Evolutionary conservation across 1,140 invertebrate genomes (phyloP).

Genomic region (Drosophila pachea): DNA sequence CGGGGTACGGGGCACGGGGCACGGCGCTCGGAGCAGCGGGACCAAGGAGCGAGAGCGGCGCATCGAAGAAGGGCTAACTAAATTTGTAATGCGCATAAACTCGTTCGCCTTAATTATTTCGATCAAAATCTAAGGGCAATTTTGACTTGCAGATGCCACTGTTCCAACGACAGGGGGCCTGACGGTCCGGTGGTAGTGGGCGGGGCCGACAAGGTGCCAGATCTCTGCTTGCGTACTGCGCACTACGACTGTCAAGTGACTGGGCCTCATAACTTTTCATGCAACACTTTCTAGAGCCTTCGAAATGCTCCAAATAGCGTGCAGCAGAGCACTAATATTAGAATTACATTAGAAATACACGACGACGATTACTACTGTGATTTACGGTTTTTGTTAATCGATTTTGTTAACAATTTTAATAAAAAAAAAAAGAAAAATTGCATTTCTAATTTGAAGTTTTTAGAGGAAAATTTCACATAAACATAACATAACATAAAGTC

Average conservation of each 20-base stretch:
- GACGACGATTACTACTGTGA: no score
- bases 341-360: no score
- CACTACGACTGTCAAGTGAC: constrained; percentile 20
- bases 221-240: constrained; percentile 2
- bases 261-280: constrained; percentile 1
- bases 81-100: constrained; percentile 70
- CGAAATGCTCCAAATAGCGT: no score
- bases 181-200: background rate
- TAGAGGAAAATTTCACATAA: no score
- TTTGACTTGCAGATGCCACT: constrained; percentile 31
- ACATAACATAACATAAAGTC: no score
- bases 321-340: no score
- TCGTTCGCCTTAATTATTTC: constrained; percentile 32
- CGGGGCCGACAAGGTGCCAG: background rate
- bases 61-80: constrained; percentile 57
- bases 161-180: background rate
- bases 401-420: no score
- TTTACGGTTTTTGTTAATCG: no score
- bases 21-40: constrained; percentile 8
- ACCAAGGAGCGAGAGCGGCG: background rate
- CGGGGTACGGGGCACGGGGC: background rate
- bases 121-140: constrained; percentile 39
- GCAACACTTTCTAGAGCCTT: background rate
- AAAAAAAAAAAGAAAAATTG: no score
- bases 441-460: no score